Evolutionary conservation across 2,888 invertebrate species (phyloP), one percentile per base, ranked within the genome.

Genomic region (Mesorhabditis spiculigera): DNA sequence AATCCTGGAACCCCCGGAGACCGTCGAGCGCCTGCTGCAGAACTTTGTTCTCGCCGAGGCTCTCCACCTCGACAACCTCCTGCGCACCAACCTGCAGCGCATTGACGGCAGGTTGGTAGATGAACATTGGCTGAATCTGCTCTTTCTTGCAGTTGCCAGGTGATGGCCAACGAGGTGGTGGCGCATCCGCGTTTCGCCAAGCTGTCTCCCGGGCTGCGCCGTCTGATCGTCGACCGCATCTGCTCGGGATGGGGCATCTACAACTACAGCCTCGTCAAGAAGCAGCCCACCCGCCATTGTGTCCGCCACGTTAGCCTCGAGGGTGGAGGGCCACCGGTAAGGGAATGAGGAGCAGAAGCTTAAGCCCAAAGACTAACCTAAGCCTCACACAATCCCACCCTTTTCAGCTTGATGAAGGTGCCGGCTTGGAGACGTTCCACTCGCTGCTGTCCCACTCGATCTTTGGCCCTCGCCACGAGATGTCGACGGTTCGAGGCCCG

Each of bases 171-270:
- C 41, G 65, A 65, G 8, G n/a, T 69, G 50, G n/a, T 43, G 10
- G 28, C 13, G 4, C 42, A 10, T 4, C 13, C 5, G 13, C 63
- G n/a, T 4, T 65, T 69, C 62, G 42, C 42, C 45, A 13, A 44
- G 5, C 42, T 64, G 10, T 65, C 68, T 13, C 4, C 16, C 10
- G 58, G 43, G 43, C 72, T 72, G 45, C 67, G 68, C 42, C 73
- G 71, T 50, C 68, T 66, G 45, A 70, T 76, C 42, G 65, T 75
- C 68, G 76, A 75, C 64, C 65, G 76, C 66, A 72, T 76, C 71
- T 76, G 76, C 67, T 71, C 72, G 63, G 76, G 76, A 63, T 76
- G 76, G 76, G 73, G 74, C 43, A 67, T 77, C n/a, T n/a, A 13
- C 58, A 50, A 10, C 10, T n/a, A 50, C 58, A 50, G 10, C 10